These are phyloP conservation scores for Zeugodacus cucurbitae DNA, from an alignment of 1,140 invertebrate species.

Conservation along the genomic window DNA sequence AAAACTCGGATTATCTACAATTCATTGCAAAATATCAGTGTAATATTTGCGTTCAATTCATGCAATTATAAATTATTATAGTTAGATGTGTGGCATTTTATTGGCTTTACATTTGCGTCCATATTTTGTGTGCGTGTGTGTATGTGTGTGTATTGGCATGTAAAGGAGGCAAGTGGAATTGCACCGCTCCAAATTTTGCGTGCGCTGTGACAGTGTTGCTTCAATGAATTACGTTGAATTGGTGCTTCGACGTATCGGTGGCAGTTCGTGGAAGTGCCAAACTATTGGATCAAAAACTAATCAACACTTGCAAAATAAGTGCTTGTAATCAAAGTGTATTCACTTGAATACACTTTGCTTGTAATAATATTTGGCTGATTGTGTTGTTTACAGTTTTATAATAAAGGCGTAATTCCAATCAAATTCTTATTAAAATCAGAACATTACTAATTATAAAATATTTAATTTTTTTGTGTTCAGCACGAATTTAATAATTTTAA, in stretches of 20 bases:
- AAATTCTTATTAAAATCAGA: too few species aligned
- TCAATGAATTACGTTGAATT: background rate
- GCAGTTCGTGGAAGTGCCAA: background rate
- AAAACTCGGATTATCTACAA: background rate
- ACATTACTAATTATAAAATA: too few species aligned
- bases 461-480: too few species aligned
- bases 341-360: too few species aligned
- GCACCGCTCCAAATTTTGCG: slow-evolving; percentile 11
- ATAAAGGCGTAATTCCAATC: too few species aligned
- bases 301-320: background rate
- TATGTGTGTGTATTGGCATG: background rate
- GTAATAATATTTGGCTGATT: background rate
- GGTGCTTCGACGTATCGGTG: background rate
- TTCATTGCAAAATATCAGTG: background rate
- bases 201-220: slow-evolving; percentile 24
- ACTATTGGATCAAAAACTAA: background rate
- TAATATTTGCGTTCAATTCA: background rate
- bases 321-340: too few species aligned
- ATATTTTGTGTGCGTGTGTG: background rate
- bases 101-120: background rate
- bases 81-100: too few species aligned
- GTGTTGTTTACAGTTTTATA: too few species aligned
- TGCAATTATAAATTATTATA: too few species aligned
- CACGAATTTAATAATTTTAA: too few species aligned
- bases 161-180: slow-evolving; percentile 1